Percentiles rank a stretch among this genome's conserved stretches.
These are phyloP conservation scores for Caloenas nicobarica DNA, from an alignment of 2,113 vertebrate genomes.

Conservation along the genomic window DNA sequence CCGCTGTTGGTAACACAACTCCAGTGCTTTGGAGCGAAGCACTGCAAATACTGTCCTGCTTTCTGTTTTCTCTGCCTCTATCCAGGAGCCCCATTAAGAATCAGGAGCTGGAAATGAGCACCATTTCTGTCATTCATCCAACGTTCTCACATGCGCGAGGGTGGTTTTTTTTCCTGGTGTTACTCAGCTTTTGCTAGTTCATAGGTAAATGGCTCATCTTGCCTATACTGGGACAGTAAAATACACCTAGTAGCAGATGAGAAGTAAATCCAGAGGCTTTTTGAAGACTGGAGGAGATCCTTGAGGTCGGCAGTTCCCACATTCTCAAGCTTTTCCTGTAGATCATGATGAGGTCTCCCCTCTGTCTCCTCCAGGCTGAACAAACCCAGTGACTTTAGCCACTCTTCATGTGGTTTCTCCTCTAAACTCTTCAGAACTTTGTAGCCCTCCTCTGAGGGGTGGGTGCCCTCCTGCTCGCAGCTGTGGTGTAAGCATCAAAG, in stretches of 20 bases:
- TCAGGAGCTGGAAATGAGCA: not conserved
- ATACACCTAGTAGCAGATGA: not conserved
- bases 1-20: not conserved
- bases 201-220: not conserved
- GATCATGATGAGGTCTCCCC: no score
- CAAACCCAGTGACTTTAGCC: no score
- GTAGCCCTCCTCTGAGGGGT: not conserved
- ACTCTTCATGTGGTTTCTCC: no score
- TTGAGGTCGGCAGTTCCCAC: not conserved
- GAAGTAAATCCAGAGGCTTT: not conserved
- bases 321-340: not conserved
- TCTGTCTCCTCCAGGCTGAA: no score
- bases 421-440: no score
- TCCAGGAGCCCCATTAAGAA: not conserved
- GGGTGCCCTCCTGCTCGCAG: not conserved
- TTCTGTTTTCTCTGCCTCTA: not conserved
- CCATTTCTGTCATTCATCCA: not conserved
- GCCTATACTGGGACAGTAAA: not conserved
- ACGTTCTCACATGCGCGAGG: fast-evolving
- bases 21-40: not conserved
- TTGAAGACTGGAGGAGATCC: not conserved
- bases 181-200: not conserved
- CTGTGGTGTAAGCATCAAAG: not conserved
- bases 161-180: not conserved
- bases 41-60: not conserved